Evolutionary conservation across 2,113 vertebrate genomes (phyloP).

Genomic region (Porphyrio hochstetteri): DNA sequence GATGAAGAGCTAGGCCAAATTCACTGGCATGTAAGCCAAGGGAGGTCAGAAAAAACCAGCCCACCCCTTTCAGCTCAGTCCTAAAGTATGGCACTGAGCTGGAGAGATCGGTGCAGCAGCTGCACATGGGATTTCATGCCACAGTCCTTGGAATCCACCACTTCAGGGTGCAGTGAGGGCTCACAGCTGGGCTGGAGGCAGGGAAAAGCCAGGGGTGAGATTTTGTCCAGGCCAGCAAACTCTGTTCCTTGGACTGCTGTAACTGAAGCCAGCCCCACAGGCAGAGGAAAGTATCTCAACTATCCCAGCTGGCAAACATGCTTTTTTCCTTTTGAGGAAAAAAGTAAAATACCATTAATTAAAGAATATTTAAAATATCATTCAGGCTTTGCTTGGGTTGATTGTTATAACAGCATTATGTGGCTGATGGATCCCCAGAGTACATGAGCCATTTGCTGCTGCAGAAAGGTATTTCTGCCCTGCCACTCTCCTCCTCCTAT

Average conservation of each 20-base stretch:
- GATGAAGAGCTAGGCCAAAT: background rate
- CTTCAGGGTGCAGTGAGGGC: background rate
- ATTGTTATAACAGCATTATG: background rate
- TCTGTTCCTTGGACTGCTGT: background rate
- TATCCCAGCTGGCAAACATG: background rate
- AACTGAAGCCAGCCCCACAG: background rate
- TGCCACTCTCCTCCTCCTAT: background rate
- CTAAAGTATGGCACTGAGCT: background rate
- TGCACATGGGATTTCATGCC: accelerated
- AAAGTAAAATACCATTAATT: conserved; percentile 11
- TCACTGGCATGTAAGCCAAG: background rate
- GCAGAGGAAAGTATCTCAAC: background rate
- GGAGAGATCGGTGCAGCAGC: background rate
- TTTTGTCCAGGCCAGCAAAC: background rate
- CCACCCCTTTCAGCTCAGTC: background rate
- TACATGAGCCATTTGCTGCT: background rate
- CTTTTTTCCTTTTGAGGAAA: background rate
- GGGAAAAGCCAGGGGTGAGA: background rate
- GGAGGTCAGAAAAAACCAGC: background rate
- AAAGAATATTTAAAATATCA: conserved; percentile 4
- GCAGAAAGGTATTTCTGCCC: background rate
- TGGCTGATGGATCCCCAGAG: background rate
- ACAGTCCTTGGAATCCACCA: background rate
- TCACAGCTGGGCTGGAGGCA: background rate
- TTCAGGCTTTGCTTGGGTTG: background rate